These are phyloP conservation scores for Anarrhichthys ocellatus DNA, from an alignment of 2,113 vertebrate species.

Conservation along the genomic window DNA sequence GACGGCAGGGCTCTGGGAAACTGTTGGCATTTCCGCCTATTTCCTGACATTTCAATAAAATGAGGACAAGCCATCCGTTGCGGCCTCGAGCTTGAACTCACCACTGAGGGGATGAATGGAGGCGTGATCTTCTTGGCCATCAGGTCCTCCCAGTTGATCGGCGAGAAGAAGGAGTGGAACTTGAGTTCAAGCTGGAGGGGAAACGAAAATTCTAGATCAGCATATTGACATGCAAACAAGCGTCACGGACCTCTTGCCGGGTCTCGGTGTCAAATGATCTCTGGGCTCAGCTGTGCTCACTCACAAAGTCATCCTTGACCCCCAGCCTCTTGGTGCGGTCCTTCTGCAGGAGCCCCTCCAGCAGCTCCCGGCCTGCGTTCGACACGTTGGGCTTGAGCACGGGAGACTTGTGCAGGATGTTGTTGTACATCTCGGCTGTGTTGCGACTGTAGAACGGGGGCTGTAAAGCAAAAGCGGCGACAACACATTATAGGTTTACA, in stretches of 20 bases:
- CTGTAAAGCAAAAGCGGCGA: slow-evolving; percentile 44
- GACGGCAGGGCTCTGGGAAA: neutral
- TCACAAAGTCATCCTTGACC: slow-evolving; percentile 84
- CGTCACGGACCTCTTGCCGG: accelerated
- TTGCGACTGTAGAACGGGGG: slow-evolving; percentile 88
- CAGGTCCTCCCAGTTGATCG: slow-evolving; percentile 88
- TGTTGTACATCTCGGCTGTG: slow-evolving; percentile 88
- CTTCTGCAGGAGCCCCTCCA: slow-evolving; percentile 86
- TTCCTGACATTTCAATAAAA: neutral
- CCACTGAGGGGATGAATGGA: slow-evolving; percentile 84
- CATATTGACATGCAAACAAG: neutral
- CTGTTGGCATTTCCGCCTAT: neutral
- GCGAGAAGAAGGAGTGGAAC: slow-evolving; percentile 84
- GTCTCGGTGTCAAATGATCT: accelerated
- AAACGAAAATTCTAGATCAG: slow-evolving; percentile 27
- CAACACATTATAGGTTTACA: neutral
- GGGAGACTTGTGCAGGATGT: slow-evolving; percentile 85
- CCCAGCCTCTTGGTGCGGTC: slow-evolving; percentile 84
- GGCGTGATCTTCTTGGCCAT: slow-evolving; percentile 85
- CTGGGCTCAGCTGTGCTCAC: slow-evolving; percentile 30
- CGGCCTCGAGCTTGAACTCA: slow-evolving; percentile 56
- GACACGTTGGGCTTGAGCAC: slow-evolving; percentile 86
- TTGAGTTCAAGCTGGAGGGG: slow-evolving; percentile 83
- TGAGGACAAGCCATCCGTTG: neutral
- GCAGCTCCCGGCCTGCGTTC: slow-evolving; percentile 82